A percentile compares a stretch with the other conserved stretches of the same genome.
phyloP scores from a whole-genome alignment of 1,140 invertebrate species.

The Heliconius melpomene region DNA sequence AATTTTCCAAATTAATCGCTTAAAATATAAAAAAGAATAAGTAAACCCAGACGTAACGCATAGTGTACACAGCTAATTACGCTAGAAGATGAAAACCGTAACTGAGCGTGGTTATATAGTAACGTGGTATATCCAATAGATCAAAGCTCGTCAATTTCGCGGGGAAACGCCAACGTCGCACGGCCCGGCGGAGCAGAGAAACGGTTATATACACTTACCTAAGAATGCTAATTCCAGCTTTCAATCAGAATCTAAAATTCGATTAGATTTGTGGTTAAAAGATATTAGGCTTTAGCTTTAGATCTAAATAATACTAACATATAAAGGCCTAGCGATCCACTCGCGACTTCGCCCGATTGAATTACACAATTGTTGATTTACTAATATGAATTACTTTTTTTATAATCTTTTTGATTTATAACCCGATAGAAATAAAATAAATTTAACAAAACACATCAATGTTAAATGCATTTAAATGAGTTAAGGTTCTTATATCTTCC shows the following conservation, averaged over 20 bases:
- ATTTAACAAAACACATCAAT: too few species aligned
- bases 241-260: not conserved
- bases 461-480: too few species aligned
- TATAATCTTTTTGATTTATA: too few species aligned
- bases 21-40: not conserved
- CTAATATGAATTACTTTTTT: too few species aligned
- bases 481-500: too few species aligned
- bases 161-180: constrained; percentile 3
- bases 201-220: not conserved
- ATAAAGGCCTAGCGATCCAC: too few species aligned
- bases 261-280: not conserved
- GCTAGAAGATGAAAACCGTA: not conserved
- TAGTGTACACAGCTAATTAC: not conserved
- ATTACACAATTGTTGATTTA: too few species aligned
- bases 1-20: too few species aligned
- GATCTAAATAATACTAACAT: too few species aligned
- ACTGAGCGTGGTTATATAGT: not conserved
- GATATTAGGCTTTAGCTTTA: not conserved
- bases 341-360: too few species aligned
- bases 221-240: not conserved
- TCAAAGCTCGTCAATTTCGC: constrained; percentile 8
- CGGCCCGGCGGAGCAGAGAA: not conserved
- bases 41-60: not conserved
- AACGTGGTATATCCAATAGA: not conserved
- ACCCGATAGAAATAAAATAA: too few species aligned